Evolutionary conservation across 2,888 invertebrate genomes (phyloP).

Genomic region (Onchidella celtica): DNA sequence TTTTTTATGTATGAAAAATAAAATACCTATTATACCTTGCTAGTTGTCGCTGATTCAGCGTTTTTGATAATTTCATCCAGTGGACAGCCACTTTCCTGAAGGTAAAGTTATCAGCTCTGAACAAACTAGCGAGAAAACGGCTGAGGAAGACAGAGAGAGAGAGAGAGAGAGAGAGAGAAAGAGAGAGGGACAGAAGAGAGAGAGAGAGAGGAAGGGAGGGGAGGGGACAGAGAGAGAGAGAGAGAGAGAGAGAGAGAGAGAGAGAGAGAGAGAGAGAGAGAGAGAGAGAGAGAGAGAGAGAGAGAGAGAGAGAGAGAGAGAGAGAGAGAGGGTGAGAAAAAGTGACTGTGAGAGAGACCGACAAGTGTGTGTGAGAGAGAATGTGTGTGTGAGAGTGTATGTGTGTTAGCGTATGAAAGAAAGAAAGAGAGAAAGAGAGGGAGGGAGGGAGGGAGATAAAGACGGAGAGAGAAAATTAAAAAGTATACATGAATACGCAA

Average conservation of each 20-base stretch:
- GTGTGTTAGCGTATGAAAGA: not conserved
- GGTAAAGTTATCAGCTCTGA: too few species aligned
- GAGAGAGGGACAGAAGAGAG: constrained; percentile 5
- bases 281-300: constrained; percentile 11
- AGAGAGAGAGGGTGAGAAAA: constrained; percentile 11
- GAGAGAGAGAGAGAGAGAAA: constrained; percentile 30
- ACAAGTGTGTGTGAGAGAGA: not conserved
- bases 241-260: constrained; percentile 19
- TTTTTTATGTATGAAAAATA: too few species aligned
- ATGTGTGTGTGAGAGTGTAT: not conserved
- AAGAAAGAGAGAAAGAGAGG: not conserved
- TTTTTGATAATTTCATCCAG: too few species aligned
- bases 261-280: constrained; percentile 8
- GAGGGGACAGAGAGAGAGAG: constrained; percentile 5
- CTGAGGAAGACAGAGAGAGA: not conserved
- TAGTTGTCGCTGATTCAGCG: too few species aligned
- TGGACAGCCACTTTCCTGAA: too few species aligned
- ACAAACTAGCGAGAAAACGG: too few species aligned
- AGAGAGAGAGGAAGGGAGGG: constrained; percentile 17
- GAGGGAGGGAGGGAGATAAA: not conserved
- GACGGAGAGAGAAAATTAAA: not conserved
- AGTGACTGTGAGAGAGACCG: not conserved
- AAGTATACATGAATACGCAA: too few species aligned
- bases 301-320: not conserved
- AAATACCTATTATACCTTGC: too few species aligned